Conservation (phyloP, 2,888 invertebrate species). For the Drosophila conformis region DNA sequence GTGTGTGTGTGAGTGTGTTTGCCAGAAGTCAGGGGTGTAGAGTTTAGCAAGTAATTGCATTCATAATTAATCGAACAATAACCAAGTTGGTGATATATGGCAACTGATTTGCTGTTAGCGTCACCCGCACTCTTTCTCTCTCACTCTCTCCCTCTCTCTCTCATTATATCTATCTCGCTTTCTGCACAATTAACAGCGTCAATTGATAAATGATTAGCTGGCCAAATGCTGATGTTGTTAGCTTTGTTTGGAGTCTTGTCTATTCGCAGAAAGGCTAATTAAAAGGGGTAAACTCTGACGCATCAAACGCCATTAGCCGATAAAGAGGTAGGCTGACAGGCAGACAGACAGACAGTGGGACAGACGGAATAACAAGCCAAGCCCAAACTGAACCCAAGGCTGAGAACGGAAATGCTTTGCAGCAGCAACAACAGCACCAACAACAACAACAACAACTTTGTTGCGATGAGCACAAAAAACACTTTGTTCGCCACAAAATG, state of each 20-base stretch:
- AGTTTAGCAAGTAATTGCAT: slow-evolving; percentile 10
- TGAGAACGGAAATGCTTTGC: slow-evolving; percentile 72
- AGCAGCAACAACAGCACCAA: slow-evolving; percentile 30
- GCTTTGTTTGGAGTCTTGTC: slow-evolving; percentile 22
- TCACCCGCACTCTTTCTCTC: slow-evolving; percentile 5
- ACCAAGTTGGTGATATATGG: slow-evolving; percentile 30
- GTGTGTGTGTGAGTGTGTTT: neutral
- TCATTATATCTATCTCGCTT: slow-evolving; percentile 18
- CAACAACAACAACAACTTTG: slow-evolving; percentile 21
- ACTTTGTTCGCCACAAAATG: slow-evolving; percentile 34
- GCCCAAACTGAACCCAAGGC: slow-evolving; percentile 61
- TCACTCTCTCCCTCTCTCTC: neutral
- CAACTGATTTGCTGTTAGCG: slow-evolving; percentile 44
- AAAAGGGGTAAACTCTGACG: slow-evolving; percentile 67
- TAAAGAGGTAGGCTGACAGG: slow-evolving; percentile 42
- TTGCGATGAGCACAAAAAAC: slow-evolving; percentile 49
- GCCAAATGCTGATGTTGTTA: slow-evolving; percentile 11
- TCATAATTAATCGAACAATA: slow-evolving; percentile 46
- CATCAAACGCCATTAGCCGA: slow-evolving; percentile 77
- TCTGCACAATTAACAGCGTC: slow-evolving; percentile 38
- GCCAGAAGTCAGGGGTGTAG: neutral
- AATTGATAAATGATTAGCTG: slow-evolving; percentile 33
- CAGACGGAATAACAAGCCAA: slow-evolving; percentile 36
- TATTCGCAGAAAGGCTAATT: slow-evolving; percentile 42
- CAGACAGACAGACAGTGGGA: slow-evolving; percentile 5